Conservation (phyloP, 2,113 vertebrate species). For the Misgurnus anguillicaudatus region DNA sequence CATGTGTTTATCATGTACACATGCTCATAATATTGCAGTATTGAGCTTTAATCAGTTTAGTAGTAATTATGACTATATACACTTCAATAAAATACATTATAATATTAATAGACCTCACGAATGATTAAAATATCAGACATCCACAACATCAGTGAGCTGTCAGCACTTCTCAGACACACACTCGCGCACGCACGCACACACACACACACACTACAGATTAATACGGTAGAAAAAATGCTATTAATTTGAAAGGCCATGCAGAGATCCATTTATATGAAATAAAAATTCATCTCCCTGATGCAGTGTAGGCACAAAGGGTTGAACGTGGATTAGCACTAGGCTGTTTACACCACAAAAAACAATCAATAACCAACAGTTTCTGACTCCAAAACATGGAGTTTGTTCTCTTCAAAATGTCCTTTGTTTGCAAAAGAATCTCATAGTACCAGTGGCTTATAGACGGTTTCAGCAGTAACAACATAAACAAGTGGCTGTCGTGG, state of each 20-base stretch:
- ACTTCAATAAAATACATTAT: no score
- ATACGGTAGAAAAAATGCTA: slow-evolving; percentile 47
- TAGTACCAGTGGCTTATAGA: no score
- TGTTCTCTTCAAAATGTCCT: not conserved
- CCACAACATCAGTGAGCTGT: no score
- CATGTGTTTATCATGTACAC: no score
- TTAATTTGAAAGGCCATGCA: slow-evolving; percentile 56
- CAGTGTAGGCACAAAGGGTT: slow-evolving; percentile 55
- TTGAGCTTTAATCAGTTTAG: not conserved
- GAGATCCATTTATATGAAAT: slow-evolving; percentile 57
- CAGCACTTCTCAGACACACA: no score
- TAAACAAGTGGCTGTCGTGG: no score
- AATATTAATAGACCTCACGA: slow-evolving; percentile 42
- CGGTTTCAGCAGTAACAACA: no score
- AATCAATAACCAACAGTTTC: slow-evolving; percentile 5
- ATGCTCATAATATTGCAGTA: no score
- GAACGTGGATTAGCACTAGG: slow-evolving; percentile 54
- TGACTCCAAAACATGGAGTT: slow-evolving; percentile 9
- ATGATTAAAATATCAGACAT: slow-evolving; percentile 45
- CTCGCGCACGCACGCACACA: no score
- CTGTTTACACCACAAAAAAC: slow-evolving; percentile 33
- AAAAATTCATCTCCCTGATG: slow-evolving; percentile 66
- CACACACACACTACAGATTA: slow-evolving; percentile 51
- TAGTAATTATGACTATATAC: no score
- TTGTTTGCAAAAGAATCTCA: no score